Base-by-base conservation (phyloP, 2,113 vertebrate species). In the Rissa tridactyla region DNA sequence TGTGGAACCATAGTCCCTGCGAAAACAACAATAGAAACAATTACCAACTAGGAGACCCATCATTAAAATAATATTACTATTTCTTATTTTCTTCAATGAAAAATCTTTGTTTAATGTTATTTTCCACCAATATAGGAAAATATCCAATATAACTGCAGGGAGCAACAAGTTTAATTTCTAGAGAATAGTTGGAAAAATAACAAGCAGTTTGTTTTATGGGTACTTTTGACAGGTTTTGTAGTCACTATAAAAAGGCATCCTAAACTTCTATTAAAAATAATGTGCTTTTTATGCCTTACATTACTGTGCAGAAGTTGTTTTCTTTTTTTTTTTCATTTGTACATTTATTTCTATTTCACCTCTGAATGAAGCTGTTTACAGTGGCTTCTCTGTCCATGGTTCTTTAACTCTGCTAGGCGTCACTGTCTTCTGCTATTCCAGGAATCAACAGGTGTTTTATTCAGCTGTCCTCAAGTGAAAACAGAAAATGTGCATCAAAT, bases 191-290 rank as follows among this genome's bases (percentile, higher is more conserved):
- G 47, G 12, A 91, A 97, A 66, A 97, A 92, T 84, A 94, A 38
- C 40, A 92, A 92, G 17, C 13, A 61, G 34, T 94, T 91, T 95
- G 34, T 94, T 98, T 96, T 95, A 91, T 88, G 42, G 36, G 15
- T 77, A 72, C 64, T 93, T 66, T 94, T 94, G 52, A 69, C 84
- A 51, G 23, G 60, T 61, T 95, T 94, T 95, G 16, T 36, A 96
- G 70, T 46, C 65, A 86, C 40, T 76, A 86, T 90, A 92, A 96
- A 97, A 96, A 94, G 5, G 20, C 29, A 84, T 88, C 82, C 66
- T 61, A 94, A 94, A 94, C 61, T 92, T 88, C 27, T 84, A 46
- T 95, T 94, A 72, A 96, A 94, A 96, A 95, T 82, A 94, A 86
- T 52, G 7, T 92, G 21, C 2, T 61, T 82, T 96, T 92, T 96